Percentiles rank a stretch among this genome's conserved stretches.
phyloP scores from a whole-genome alignment of 37 sponge, comb jelly and placozoan genomes.

The Cladorhizidae sp. region DNA sequence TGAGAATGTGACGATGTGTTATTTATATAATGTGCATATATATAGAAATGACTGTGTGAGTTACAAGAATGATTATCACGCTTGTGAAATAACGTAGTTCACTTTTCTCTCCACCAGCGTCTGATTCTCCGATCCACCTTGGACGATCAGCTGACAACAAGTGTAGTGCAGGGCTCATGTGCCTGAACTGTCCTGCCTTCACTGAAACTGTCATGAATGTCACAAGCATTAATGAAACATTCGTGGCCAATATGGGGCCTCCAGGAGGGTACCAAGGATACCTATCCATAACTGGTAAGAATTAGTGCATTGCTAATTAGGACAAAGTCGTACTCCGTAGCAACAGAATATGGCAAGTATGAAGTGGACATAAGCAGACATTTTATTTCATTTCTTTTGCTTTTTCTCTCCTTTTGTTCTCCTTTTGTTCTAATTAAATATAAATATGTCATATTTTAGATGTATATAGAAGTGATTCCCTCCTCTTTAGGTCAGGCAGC shows the following conservation, averaged over 20 bases:
- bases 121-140: conserved; percentile 12
- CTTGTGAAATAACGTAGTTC: too few species aligned
- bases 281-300: conserved; percentile 44
- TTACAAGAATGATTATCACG: too few species aligned
- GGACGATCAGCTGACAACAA: conserved; percentile 1
- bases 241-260: conserved; percentile 50
- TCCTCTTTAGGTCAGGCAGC: conserved; percentile 29
- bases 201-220: not conserved
- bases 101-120: too few species aligned
- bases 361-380: too few species aligned
- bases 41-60: too few species aligned
- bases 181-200: conserved; percentile 9
- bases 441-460: not conserved
- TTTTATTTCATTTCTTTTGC: not conserved
- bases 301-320: too few species aligned
- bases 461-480: not conserved
- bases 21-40: too few species aligned
- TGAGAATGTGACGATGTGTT: too few species aligned
- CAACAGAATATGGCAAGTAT: too few species aligned
- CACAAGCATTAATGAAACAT: conserved; percentile 6
- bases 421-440: not conserved
- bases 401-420: not conserved
- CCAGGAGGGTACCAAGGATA: conserved; percentile 48
- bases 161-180: not conserved
- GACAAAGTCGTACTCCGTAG: too few species aligned